Percentiles rank a stretch among this genome's conserved stretches.
These are phyloP conservation scores for Pogonocichla stellata DNA, from an alignment of 2,113 vertebrate genomes.

Conservation along the genomic window DNA sequence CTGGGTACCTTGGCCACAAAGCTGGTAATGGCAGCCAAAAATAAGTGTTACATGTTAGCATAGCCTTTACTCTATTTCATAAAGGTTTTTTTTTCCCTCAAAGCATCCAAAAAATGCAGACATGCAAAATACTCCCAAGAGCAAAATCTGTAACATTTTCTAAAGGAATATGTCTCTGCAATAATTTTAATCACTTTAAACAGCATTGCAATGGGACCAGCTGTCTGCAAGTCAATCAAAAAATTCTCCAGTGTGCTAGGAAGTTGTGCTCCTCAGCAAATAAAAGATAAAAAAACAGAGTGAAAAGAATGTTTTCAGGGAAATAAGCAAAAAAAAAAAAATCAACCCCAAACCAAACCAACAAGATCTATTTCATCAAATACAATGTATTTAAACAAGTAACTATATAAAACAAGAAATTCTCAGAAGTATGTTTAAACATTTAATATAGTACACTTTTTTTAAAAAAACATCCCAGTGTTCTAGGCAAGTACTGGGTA, in stretches of 20 bases:
- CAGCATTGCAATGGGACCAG: background rate
- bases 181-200: constrained; percentile 13
- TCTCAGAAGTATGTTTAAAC: background rate
- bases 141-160: constrained; percentile 30
- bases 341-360: background rate
- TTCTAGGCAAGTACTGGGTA: background rate
- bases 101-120: constrained; percentile 41
- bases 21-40: constrained; percentile 30
- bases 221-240: background rate
- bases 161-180: background rate
- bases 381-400: background rate
- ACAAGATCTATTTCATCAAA: background rate
- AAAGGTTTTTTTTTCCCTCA: background rate
- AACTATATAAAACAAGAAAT: background rate
- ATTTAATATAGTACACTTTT: background rate
- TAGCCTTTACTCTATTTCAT: constrained; percentile 9
- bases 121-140: constrained; percentile 28
- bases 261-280: background rate
- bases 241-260: background rate
- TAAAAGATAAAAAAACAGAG: background rate
- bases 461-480: background rate
- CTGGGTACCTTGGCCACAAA: constrained; percentile 11
- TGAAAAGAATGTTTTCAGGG: background rate
- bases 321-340: background rate
- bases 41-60: background rate